A percentile compares a stretch with the other conserved stretches of the same genome.
Conservation (phyloP, 2,797 vertebrate species). For the Peromyscus eremicus region DNA sequence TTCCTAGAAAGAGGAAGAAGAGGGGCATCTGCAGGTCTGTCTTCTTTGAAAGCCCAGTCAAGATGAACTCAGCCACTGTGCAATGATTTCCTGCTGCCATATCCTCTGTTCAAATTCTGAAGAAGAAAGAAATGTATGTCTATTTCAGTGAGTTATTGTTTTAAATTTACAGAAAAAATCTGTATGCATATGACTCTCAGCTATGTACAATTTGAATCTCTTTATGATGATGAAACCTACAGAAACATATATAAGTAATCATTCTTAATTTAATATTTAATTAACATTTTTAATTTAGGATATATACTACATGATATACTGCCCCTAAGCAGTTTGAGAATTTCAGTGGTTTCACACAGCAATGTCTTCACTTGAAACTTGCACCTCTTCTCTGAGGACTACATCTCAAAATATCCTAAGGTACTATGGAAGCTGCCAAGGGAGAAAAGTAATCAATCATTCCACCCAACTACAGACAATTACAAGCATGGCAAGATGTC, state of each 20-base stretch:
- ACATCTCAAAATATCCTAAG: neutral
- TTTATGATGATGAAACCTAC: neutral
- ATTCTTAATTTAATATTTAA: neutral
- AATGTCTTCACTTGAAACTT: neutral
- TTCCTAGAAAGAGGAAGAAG: conserved; percentile 55
- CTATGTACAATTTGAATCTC: neutral
- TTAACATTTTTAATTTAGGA: neutral
- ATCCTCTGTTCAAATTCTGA: neutral
- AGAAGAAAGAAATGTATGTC: neutral
- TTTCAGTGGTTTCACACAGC: neutral
- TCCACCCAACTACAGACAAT: neutral
- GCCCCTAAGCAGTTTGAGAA: neutral
- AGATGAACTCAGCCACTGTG: conserved; percentile 8
- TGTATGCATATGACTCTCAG: neutral
- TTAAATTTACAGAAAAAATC: neutral
- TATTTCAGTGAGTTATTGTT: neutral
- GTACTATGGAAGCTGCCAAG: neutral
- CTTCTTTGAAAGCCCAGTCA: conserved; percentile 33
- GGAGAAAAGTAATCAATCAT: neutral
- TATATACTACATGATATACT: neutral
- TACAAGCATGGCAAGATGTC: neutral
- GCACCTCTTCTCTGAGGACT: neutral
- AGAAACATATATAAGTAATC: neutral
- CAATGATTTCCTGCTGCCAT: conserved; percentile 45
- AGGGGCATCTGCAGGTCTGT: conserved; percentile 47